phyloP scores from a whole-genome alignment of 2,113 vertebrate species.

The Mobula hypostoma region DNA sequence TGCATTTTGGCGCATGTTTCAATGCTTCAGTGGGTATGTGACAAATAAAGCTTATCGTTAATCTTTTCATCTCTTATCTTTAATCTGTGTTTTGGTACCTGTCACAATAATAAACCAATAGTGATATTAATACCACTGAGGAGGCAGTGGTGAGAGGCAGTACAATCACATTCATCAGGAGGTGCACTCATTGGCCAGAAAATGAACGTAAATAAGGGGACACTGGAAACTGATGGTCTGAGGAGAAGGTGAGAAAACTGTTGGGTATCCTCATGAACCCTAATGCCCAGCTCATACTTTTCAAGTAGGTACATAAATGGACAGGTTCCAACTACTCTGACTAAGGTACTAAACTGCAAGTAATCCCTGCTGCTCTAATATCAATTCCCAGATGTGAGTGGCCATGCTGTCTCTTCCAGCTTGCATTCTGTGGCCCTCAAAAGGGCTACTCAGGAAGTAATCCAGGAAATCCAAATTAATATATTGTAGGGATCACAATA shows the following conservation, averaged over 20 bases:
- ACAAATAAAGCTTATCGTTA: too few species aligned
- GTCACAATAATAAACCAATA: too few species aligned
- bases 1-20: too few species aligned
- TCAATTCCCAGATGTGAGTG: not conserved
- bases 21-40: too few species aligned
- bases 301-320: not conserved
- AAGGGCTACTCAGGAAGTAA: not conserved
- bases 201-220: not conserved
- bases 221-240: not conserved
- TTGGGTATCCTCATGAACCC: not conserved
- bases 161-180: too few species aligned
- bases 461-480: not conserved
- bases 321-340: not conserved
- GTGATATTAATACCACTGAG: too few species aligned
- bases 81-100: too few species aligned
- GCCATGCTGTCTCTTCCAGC: not conserved
- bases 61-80: too few species aligned
- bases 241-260: not conserved
- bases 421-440: not conserved
- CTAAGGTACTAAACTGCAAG: too few species aligned
- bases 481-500: too few species aligned
- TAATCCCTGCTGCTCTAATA: too few species aligned
- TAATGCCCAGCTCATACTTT: not conserved
- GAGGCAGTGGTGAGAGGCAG: not conserved
- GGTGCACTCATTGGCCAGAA: too few species aligned